Conservation (phyloP, 64 coral and sea anemone genomes). For the Actinia tenebrosa region DNA sequence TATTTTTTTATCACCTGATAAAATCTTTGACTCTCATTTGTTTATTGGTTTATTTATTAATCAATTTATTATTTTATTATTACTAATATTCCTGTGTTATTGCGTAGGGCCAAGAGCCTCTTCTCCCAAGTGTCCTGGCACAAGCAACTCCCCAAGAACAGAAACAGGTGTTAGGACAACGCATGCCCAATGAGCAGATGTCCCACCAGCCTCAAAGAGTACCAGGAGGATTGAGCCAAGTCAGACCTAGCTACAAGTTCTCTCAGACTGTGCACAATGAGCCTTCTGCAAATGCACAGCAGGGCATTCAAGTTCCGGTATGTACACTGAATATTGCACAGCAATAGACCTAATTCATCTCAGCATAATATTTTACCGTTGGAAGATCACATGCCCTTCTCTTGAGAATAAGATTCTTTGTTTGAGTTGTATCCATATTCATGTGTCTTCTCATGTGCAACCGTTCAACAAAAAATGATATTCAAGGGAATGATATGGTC, state of each 20-base stretch:
- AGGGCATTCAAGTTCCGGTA: slow-evolving; percentile 53
- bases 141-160: slow-evolving; percentile 51
- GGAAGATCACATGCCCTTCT: no score
- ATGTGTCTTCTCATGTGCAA: no score
- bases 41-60: no score
- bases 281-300: slow-evolving; percentile 32
- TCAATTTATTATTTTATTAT: no score
- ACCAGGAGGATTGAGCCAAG: slow-evolving; percentile 30
- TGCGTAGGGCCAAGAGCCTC: slow-evolving; percentile 69
- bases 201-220: slow-evolving; percentile 39
- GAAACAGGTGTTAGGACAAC: slow-evolving; percentile 86
- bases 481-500: no score
- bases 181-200: slow-evolving; percentile 46
- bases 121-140: slow-evolving; percentile 60
- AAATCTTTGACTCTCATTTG: no score
- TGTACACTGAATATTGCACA: neutral
- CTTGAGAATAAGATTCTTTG: no score
- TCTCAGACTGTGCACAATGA: slow-evolving; percentile 68
- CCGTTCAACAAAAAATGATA: no score
- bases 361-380: no score
- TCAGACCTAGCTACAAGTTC: slow-evolving; percentile 51
- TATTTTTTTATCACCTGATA: no score
- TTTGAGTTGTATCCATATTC: no score
- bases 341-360: no score
- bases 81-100: neutral